A percentile compares a stretch with the other conserved stretches of the same genome.
Conservation (phyloP, 1,140 invertebrate genomes). For the Belonocnema kinseyi region DNA sequence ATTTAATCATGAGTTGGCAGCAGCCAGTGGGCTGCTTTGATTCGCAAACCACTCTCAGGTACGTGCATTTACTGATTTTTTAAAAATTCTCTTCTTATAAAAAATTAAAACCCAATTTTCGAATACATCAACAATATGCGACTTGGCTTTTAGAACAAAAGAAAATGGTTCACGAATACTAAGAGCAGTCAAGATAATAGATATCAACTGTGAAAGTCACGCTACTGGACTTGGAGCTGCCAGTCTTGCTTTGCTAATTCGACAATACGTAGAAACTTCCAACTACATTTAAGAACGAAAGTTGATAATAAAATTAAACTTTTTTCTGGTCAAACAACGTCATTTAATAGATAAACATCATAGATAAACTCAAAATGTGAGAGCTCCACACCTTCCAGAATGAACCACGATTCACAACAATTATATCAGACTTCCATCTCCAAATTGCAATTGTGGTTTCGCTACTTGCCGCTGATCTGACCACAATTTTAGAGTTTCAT, state of each 20-base stretch:
- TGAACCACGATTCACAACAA: too few species aligned
- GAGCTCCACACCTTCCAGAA: too few species aligned
- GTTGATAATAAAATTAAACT: neutral
- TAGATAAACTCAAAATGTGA: too few species aligned
- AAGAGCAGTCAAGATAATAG: neutral
- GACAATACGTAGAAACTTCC: neutral
- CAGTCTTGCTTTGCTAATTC: neutral
- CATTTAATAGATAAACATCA: too few species aligned
- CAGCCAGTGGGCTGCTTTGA: neutral
- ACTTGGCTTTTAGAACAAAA: neutral
- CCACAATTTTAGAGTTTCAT: too few species aligned
- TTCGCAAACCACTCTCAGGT: neutral
- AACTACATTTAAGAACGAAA: neutral
- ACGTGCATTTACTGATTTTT: too few species aligned
- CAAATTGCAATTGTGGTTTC: too few species aligned
- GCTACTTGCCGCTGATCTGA: too few species aligned
- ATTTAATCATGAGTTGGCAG: neutral
- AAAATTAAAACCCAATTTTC: neutral
- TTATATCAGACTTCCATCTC: too few species aligned
- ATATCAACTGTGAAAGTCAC: neutral
- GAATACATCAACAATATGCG: neutral
- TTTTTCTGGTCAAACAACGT: too few species aligned
- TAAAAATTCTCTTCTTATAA: neutral
- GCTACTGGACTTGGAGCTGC: constrained; percentile 7
- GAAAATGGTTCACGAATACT: neutral